Percentiles rank a stretch among this genome's conserved stretches.
Evolutionary conservation across 2,113 vertebrate species (phyloP).

Genomic region (Gopherus flavomarginatus): DNA sequence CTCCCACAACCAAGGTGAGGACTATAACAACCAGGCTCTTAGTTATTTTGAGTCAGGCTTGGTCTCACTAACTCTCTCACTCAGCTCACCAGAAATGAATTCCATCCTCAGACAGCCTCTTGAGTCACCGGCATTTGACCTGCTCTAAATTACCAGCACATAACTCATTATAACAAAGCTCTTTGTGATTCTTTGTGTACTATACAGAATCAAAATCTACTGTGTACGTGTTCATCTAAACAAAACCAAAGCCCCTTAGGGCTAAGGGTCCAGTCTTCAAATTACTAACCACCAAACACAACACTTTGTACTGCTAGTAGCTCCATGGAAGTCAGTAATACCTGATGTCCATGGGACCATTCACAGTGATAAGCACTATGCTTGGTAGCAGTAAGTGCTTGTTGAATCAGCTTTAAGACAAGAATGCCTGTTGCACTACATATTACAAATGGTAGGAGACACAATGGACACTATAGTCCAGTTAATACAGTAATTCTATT

Average conservation of each 20-base stretch:
- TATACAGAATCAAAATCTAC: neutral
- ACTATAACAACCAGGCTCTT: neutral
- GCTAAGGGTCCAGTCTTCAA: neutral
- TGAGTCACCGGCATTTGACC: neutral
- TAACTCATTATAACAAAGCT: rapidly evolving
- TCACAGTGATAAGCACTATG: neutral
- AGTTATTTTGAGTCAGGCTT: neutral
- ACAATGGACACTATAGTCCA: conserved; percentile 39
- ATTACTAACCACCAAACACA: neutral
- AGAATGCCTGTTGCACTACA: neutral
- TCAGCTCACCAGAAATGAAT: neutral
- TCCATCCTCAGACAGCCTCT: neutral
- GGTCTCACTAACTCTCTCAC: too few relatives aligned
- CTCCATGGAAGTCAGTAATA: neutral
- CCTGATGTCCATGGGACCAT: neutral
- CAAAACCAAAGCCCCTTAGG: neutral
- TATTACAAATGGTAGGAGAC: neutral
- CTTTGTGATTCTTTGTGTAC: neutral
- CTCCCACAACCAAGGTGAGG: neutral
- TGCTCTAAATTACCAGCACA: neutral
- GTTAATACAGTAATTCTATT: conserved; percentile 73
- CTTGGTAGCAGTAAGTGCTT: neutral
- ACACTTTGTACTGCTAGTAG: neutral
- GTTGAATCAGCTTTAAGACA: neutral
- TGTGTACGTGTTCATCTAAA: neutral